phyloP scores from a whole-genome alignment of 2,888 invertebrate genomes.

The Macrophya annulata region DNA sequence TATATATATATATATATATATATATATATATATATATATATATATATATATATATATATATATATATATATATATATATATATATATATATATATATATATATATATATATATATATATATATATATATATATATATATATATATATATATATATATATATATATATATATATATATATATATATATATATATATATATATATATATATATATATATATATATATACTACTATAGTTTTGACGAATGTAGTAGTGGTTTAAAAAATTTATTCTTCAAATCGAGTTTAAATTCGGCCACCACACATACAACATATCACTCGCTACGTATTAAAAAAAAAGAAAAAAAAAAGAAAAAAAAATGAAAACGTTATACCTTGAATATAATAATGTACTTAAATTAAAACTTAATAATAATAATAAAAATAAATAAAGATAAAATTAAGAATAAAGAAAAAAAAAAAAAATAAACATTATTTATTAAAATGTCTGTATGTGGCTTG shows the following conservation, averaged over 20 bases:
- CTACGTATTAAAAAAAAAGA: constrained; percentile 55
- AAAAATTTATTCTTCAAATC: constrained; percentile 52
- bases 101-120: constrained; percentile 28
- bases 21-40: constrained; percentile 38
- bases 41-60: constrained; percentile 2
- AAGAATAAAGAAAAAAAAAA: constrained; percentile 20
- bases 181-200: neutral
- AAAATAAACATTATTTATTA: constrained; percentile 54
- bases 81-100: constrained; percentile 16
- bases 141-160: neutral
- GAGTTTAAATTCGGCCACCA: constrained; percentile 39
- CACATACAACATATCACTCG: constrained; percentile 57
- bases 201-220: constrained; percentile 30
- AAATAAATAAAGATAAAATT: constrained; percentile 18
- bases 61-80: constrained; percentile 25
- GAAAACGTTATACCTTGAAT: constrained; percentile 47
- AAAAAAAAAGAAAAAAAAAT: neutral
- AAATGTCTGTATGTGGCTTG: constrained; percentile 58
- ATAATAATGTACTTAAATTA: constrained; percentile 48
- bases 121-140: constrained; percentile 23
- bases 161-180: constrained; percentile 41
- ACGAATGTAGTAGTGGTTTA: constrained; percentile 54
- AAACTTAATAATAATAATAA: constrained; percentile 12
- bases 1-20: neutral
- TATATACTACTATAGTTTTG: constrained; percentile 27